Percentiles rank a stretch among this genome's conserved stretches.
Evolutionary conservation across 2,888 invertebrate genomes (phyloP).

Genomic region (Pseudanteris insignis): DNA sequence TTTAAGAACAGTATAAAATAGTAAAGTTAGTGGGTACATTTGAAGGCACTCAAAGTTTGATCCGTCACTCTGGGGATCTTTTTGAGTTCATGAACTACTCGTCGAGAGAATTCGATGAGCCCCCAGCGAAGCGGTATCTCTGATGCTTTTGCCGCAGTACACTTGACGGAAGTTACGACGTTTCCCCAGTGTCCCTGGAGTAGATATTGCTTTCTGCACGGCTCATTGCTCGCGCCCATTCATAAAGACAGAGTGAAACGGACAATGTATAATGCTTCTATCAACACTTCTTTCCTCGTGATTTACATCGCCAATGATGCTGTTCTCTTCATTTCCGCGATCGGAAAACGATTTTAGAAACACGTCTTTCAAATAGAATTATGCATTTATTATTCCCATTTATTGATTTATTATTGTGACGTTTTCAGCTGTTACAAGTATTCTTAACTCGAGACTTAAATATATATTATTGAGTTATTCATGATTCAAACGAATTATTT

Average conservation of each 20-base stretch:
- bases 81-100: slow-evolving; percentile 36
- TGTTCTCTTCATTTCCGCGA: slow-evolving; percentile 5
- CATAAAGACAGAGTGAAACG: slow-evolving; percentile 29
- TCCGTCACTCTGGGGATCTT: slow-evolving; percentile 34
- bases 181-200: slow-evolving; percentile 36
- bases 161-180: slow-evolving; percentile 44
- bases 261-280: slow-evolving; percentile 37
- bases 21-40: slow-evolving; percentile 26
- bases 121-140: slow-evolving; percentile 33
- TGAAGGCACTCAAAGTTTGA: slow-evolving; percentile 35
- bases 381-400: too few species aligned
- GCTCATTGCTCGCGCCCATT: slow-evolving; percentile 40
- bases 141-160: slow-evolving; percentile 39
- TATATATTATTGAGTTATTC: too few species aligned
- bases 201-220: slow-evolving; percentile 40
- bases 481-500: too few species aligned
- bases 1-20: slow-evolving; percentile 30
- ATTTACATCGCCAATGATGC: slow-evolving; percentile 18
- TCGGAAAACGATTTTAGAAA: too few species aligned
- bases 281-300: slow-evolving; percentile 29
- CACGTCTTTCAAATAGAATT: too few species aligned
- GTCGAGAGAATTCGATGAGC: slow-evolving; percentile 39
- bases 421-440: too few species aligned
- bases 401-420: too few species aligned
- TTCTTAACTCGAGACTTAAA: too few species aligned